phyloP scores from a whole-genome alignment of 2,113 vertebrate species.

The Oryzias javanicus region DNA sequence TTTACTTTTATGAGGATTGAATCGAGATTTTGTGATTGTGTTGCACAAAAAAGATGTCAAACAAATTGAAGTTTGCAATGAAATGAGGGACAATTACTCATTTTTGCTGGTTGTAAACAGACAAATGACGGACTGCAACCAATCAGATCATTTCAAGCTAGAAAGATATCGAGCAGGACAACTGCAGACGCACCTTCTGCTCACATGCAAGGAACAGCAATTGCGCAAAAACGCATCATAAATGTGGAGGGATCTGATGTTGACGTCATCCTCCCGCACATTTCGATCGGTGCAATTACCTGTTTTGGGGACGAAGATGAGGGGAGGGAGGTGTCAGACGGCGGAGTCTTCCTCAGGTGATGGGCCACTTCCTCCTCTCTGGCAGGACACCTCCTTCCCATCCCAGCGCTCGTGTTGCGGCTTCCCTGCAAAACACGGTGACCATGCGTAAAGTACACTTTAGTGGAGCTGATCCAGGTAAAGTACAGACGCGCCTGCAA shows the following conservation, averaged over 20 bases:
- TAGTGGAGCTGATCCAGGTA: not conserved
- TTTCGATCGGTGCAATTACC: slow-evolving; percentile 52
- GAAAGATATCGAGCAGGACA: slow-evolving; percentile 2
- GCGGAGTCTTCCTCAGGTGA: slow-evolving; percentile 1
- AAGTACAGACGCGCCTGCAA: too few relatives aligned
- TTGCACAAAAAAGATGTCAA: too few relatives aligned
- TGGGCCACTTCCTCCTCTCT: slow-evolving; percentile 5
- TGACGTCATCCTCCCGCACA: slow-evolving; percentile 57
- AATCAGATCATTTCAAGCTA: too few relatives aligned
- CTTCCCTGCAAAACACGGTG: slow-evolving; percentile 27
- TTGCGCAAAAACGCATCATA: slow-evolving; percentile 45
- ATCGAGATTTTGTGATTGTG: too few relatives aligned
- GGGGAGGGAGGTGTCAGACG: not conserved
- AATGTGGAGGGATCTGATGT: slow-evolving; percentile 44
- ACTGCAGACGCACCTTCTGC: slow-evolving; percentile 25
- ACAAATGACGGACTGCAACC: too few relatives aligned
- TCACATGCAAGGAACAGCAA: slow-evolving; percentile 22
- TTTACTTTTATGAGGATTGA: too few relatives aligned
- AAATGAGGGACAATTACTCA: too few relatives aligned
- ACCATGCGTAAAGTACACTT: not conserved
- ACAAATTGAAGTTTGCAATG: too few relatives aligned
- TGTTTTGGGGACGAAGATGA: slow-evolving; percentile 12
- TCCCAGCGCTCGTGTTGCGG: not conserved
- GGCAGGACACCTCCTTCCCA: slow-evolving; percentile 1
- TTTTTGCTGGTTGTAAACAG: too few relatives aligned